Evolutionary conservation across 1,140 invertebrate species (phyloP).

Genomic region (Drosophila santomea): DNA sequence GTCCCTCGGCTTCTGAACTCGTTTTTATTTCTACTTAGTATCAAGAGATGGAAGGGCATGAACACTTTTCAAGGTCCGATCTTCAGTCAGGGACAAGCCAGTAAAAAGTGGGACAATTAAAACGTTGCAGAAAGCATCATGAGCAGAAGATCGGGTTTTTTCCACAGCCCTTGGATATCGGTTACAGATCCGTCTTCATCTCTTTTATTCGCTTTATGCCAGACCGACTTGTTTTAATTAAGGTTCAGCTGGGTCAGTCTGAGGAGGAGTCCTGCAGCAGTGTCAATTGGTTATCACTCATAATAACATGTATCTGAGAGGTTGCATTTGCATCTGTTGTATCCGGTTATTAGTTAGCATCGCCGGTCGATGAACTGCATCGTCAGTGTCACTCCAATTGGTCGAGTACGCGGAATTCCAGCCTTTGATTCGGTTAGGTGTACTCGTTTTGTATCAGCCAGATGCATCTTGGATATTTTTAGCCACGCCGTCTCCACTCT

Average conservation of each 20-base stretch:
- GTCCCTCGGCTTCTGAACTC: constrained; percentile 1
- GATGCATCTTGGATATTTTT: constrained; percentile 64
- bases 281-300: constrained; percentile 64
- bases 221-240: constrained; percentile 36
- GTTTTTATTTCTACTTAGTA: constrained; percentile 12
- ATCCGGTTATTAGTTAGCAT: constrained; percentile 22
- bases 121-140: constrained; percentile 45
- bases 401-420: constrained; percentile 45
- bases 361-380: constrained; percentile 56
- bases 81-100: constrained; percentile 8
- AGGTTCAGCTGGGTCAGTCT: constrained; percentile 14
- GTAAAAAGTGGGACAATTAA: constrained; percentile 61
- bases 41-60: constrained; percentile 21
- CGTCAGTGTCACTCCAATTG: constrained; percentile 54
- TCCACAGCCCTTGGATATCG: constrained; percentile 34
- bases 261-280: constrained; percentile 18
- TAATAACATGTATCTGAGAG: constrained; percentile 37
- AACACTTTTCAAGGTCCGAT: constrained; percentile 35
- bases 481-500: constrained; percentile 42
- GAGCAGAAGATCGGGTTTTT: constrained; percentile 47
- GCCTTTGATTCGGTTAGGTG: constrained; percentile 48
- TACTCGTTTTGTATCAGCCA: constrained; percentile 56
- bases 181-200: constrained; percentile 41
- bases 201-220: background rate
- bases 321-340: constrained; percentile 3